Percentiles rank a stretch among this genome's conserved stretches.
These are phyloP conservation scores for Hyles lineata DNA, from an alignment of 2,888 invertebrate species.

Conservation along the genomic window DNA sequence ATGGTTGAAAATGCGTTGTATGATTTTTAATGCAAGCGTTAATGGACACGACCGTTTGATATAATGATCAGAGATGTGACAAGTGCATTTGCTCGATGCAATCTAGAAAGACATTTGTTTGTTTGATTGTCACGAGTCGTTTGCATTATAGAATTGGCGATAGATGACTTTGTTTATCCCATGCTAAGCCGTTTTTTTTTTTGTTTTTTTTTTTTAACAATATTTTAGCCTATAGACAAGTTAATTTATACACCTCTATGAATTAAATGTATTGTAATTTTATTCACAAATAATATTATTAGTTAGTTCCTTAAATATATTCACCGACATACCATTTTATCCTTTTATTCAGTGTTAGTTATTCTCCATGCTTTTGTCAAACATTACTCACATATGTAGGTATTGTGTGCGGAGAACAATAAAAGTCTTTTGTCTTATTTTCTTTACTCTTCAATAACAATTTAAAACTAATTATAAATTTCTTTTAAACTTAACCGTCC, in stretches of 20 bases:
- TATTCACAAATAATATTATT: too few species aligned
- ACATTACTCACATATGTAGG: too few species aligned
- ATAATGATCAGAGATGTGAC: conserved; percentile 17
- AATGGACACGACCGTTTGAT: conserved; percentile 11
- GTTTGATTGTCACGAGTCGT: conserved; percentile 11
- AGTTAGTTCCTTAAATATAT: too few species aligned
- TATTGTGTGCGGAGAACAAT: too few species aligned
- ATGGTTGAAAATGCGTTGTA: background rate
- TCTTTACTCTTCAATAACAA: too few species aligned
- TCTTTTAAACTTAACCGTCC: too few species aligned
- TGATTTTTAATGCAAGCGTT: background rate
- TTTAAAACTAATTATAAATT: too few species aligned
- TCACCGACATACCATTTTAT: too few species aligned
- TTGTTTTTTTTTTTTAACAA: background rate
- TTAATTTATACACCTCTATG: background rate
- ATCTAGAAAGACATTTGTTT: conserved; percentile 27
- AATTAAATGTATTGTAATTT: background rate
- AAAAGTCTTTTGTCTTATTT: too few species aligned
- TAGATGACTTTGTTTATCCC: background rate
- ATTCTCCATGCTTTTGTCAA: too few species aligned
- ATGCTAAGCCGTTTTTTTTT: background rate
- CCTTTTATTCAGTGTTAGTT: too few species aligned
- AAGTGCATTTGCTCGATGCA: conserved; percentile 23
- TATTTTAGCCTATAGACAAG: background rate
- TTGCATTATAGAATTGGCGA: background rate